phyloP scores from a whole-genome alignment of 1,140 invertebrate genomes.

The Bombyx mori region DNA sequence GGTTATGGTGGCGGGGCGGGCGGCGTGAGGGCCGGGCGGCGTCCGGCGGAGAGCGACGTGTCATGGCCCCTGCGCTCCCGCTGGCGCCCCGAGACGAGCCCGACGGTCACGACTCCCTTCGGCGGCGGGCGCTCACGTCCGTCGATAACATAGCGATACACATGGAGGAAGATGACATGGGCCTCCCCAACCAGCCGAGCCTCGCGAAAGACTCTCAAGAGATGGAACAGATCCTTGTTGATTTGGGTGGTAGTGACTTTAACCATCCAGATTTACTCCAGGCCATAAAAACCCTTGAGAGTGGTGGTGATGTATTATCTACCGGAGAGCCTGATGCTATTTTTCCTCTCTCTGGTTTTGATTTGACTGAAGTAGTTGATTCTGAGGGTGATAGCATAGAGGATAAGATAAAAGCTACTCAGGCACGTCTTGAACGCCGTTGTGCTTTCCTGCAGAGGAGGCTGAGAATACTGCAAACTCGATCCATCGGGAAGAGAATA shows the following conservation, averaged over 20 bases:
- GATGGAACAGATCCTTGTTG: conserved; percentile 73
- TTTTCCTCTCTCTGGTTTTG: conserved; percentile 74
- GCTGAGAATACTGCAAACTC: conserved; percentile 81
- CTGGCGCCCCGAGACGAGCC: conserved; percentile 52
- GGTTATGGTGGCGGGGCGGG: conserved; percentile 42
- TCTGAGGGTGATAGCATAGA: conserved; percentile 62
- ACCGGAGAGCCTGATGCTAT: conserved; percentile 72
- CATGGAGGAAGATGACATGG: conserved; percentile 81
- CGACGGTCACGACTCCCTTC: conserved; percentile 32
- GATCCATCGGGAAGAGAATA: conserved; percentile 80
- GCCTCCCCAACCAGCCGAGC: conserved; percentile 65
- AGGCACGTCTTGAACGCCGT: conserved; percentile 77
- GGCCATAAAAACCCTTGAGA: conserved; percentile 78
- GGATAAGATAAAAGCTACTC: conserved; percentile 66
- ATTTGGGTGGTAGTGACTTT: conserved; percentile 71
- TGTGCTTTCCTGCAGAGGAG: conserved; percentile 80
- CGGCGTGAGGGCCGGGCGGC: conserved; percentile 55
- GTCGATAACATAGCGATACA: conserved; percentile 67
- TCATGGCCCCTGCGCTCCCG: conserved; percentile 74
- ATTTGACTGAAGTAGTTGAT: conserved; percentile 69
- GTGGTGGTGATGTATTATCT: conserved; percentile 56
- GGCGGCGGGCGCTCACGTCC: conserved; percentile 50
- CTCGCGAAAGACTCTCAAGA: conserved; percentile 66
- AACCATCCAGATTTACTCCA: conserved; percentile 75
- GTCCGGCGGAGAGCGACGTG: conserved; percentile 56